Evolutionary conservation across 2,113 vertebrate genomes (phyloP), one percentile per base, ranked within the genome.

Genomic region (Manacus vitellinus): DNA sequence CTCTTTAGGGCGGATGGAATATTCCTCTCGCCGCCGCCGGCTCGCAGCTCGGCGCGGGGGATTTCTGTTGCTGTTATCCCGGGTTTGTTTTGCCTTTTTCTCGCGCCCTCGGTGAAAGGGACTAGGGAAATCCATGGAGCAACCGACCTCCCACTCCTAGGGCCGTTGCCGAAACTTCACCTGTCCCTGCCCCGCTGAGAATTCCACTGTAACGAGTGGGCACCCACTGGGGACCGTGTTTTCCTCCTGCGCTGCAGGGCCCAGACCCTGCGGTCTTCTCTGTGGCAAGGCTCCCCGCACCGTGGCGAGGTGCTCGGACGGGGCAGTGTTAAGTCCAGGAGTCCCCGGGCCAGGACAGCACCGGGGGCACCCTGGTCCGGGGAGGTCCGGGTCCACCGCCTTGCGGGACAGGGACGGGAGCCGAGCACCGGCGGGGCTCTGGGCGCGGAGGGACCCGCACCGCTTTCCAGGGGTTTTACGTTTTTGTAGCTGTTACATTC

Each of bases 401-500:
- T 30, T 41, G 66, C 24, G 10, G 44, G 55, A 15, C 35, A n/a
- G 12, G 8, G 54, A 68, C 2, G 3, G 56, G 68, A 51, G 8
- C 20, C 12, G 23, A n/a, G 21, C 47, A 61, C 13, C 8, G 6
- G 80, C 2, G 4, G 14, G n/a, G 39, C 31, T 62, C 47, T 11
- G 15, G 39, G 21, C 19, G 4, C 43, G 1, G 27, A 10, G 43
- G 43, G 9, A 82, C 30, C 44, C 24, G 7, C 41, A 10, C 27
- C 27, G 28, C 92, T 96, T 97, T 82, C 88, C 95, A 86, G 85
- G 81, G 72, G 6, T 46, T 97, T 89, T 70, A 58, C 49, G 20
- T 82, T 94, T 94, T 94, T 88, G 55, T 10, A 56, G 88, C 66
- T 91, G 58, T 93, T 95, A 89, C 74, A 80, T 97, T 94, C 56